Conservation (phyloP, 2,888 invertebrate genomes). For the Uloborus plumipes region DNA sequence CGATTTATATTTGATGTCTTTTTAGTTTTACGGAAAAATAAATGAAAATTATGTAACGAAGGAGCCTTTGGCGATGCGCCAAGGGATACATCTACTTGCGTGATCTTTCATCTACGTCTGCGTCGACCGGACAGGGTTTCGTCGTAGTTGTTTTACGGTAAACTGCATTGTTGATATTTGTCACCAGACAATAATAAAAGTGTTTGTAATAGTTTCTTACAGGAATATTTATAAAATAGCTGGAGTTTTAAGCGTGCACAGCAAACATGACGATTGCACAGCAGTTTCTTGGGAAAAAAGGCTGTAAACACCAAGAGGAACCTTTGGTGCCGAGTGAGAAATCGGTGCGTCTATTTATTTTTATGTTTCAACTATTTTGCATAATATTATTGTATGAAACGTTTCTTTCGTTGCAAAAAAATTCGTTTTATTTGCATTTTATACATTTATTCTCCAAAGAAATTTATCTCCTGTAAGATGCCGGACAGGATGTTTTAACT, state of each 20-base stretch:
- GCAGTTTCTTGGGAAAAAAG: slow-evolving; percentile 58
- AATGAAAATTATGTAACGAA: no score
- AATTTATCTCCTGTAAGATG: no score
- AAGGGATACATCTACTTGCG: slow-evolving; percentile 48
- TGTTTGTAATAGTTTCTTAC: not conserved
- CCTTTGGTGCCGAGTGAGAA: slow-evolving; percentile 51
- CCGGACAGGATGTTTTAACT: no score
- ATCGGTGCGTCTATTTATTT: slow-evolving; percentile 19
- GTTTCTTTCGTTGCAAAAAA: not conserved
- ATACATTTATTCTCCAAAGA: no score
- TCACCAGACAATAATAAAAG: no score
- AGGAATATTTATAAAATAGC: not conserved
- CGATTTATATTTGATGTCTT: no score
- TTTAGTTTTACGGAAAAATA: no score
- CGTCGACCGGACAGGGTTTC: slow-evolving; percentile 5
- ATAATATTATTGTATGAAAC: not conserved
- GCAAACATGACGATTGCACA: slow-evolving; percentile 55
- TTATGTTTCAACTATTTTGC: not conserved
- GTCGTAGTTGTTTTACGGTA: not conserved
- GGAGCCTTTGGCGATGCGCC: slow-evolving; percentile 27
- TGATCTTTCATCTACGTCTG: slow-evolving; percentile 29
- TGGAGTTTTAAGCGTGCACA: not conserved
- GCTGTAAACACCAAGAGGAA: slow-evolving; percentile 55
- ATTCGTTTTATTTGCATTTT: no score
- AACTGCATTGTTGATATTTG: no score